phyloP scores from a whole-genome alignment of 2,888 invertebrate genomes.

The Mythimna albipuncta region DNA sequence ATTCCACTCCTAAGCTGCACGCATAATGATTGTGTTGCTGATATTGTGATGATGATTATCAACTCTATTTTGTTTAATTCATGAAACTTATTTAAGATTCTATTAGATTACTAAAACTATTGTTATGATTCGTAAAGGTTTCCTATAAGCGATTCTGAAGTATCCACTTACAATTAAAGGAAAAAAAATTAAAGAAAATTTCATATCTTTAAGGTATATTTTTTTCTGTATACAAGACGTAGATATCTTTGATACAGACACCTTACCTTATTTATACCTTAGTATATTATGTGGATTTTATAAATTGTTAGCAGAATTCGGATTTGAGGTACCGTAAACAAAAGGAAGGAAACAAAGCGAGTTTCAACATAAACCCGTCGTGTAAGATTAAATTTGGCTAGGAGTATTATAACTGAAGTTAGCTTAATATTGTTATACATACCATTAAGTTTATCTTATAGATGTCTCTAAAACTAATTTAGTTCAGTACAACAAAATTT shows the following conservation, averaged over 20 bases:
- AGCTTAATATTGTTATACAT: background rate
- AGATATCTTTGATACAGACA: background rate
- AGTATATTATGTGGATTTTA: constrained; percentile 4
- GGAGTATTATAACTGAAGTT: background rate
- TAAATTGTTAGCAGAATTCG: background rate
- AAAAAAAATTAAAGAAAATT: background rate
- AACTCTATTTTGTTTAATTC: too few relatives aligned
- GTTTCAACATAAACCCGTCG: background rate
- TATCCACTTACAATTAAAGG: background rate
- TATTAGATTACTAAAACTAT: background rate
- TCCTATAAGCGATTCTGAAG: background rate
- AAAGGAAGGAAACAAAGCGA: too few relatives aligned
- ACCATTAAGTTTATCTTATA: background rate
- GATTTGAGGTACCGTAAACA: background rate
- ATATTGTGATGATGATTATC: too few relatives aligned
- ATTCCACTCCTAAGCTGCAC: too few relatives aligned
- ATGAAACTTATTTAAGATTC: too few relatives aligned
- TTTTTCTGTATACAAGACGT: background rate
- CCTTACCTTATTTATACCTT: background rate
- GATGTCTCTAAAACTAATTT: background rate
- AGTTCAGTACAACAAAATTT: background rate
- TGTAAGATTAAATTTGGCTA: constrained; percentile 7
- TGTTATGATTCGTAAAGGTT: background rate
- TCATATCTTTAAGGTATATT: too few relatives aligned
- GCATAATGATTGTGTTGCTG: too few relatives aligned